These are phyloP conservation scores for Drosophila nigrodunni DNA, from an alignment of 1,140 invertebrate genomes.

Conservation along the genomic window DNA sequence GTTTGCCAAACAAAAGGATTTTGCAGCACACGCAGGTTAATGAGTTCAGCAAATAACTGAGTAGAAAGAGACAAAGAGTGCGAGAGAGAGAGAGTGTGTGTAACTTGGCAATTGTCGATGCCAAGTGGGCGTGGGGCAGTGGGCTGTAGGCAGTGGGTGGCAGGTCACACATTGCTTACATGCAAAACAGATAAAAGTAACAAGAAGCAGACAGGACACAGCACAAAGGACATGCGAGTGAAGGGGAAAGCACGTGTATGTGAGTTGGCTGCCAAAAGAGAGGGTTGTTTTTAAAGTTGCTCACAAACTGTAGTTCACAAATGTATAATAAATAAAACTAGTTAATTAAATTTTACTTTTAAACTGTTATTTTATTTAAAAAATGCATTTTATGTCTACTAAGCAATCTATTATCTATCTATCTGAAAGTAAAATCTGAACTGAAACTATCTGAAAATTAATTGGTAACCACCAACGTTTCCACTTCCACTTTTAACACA, in stretches of 20 bases:
- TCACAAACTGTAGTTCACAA: not conserved
- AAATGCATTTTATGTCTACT: too few species aligned
- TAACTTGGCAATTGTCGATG: slow-evolving; percentile 38
- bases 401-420: too few species aligned
- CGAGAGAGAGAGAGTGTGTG: slow-evolving; percentile 3
- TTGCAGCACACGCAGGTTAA: slow-evolving; percentile 65
- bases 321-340: not conserved
- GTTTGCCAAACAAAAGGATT: slow-evolving; percentile 71
- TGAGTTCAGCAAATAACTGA: slow-evolving; percentile 53
- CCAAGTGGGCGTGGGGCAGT: not conserved
- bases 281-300: slow-evolving; percentile 27
- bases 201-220: slow-evolving; percentile 65
- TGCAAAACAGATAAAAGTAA: slow-evolving; percentile 81
- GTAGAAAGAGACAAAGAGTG: slow-evolving; percentile 1
- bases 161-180: slow-evolving; percentile 51
- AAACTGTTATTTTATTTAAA: too few species aligned
- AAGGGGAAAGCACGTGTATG: slow-evolving; percentile 13
- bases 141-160: not conserved
- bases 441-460: too few species aligned
- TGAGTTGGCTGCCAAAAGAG: not conserved
- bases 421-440: too few species aligned
- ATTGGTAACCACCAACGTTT: too few species aligned
- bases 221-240: not conserved
- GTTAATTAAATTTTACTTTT: too few species aligned
- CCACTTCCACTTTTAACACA: not conserved